phyloP scores from a whole-genome alignment of 2,888 invertebrate genomes.

The Microctonus aethiopoides region DNA sequence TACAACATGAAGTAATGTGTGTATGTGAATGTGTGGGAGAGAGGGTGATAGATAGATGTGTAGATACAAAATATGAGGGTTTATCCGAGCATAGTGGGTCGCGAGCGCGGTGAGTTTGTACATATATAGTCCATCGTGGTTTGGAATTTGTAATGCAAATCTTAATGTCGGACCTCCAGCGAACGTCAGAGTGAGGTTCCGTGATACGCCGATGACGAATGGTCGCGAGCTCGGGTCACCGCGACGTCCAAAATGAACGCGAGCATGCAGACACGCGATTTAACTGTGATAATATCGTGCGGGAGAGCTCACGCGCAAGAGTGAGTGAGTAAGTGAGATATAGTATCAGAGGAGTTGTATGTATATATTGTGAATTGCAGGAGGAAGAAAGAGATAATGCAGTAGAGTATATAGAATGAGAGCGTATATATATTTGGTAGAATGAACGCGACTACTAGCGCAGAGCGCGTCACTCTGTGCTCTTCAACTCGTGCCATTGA shows the following conservation, averaged over 20 bases:
- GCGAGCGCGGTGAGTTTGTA: not conserved
- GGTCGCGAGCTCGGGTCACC: conserved; percentile 37
- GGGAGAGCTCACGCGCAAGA: not conserved
- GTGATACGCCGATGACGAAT: conserved; percentile 45
- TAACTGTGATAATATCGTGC: conserved; percentile 32
- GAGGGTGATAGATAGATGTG: conserved; percentile 16
- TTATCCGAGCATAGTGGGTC: conserved; percentile 20
- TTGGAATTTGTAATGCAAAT: conserved; percentile 63
- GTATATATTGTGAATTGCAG: not conserved
- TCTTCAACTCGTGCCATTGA: conserved; percentile 44
- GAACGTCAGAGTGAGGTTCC: conserved; percentile 38
- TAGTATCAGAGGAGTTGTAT: not conserved
- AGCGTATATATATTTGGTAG: conserved; percentile 8
- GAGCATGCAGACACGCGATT: conserved; percentile 36
- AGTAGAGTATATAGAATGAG: not conserved
- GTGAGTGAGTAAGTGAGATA: not conserved
- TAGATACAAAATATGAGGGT: conserved; percentile 25
- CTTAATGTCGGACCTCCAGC: conserved; percentile 44
- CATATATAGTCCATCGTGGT: conserved; percentile 43
- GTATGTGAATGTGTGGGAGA: too few relatives aligned
- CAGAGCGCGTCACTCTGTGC: conserved; percentile 12
- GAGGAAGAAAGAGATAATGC: not conserved
- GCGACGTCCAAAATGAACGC: conserved; percentile 20
- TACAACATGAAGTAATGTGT: not conserved
- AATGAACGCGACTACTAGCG: not conserved